Evolutionary conservation across 2,113 vertebrate species (phyloP).

Genomic region (Oryzias curvinotus): DNA sequence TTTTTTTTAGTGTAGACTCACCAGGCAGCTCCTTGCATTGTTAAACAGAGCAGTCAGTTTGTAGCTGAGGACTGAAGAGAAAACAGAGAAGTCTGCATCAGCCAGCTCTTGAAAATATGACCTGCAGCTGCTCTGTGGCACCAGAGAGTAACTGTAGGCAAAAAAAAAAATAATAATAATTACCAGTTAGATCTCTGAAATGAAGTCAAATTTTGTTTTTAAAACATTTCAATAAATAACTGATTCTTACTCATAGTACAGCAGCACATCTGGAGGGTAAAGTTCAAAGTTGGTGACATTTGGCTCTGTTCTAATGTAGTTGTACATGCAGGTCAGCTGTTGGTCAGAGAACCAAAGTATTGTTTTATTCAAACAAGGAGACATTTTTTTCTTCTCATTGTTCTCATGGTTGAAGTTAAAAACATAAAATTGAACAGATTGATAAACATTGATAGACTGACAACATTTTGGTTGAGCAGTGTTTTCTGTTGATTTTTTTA

Average conservation of each 20-base stretch:
- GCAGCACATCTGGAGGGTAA: conserved; percentile 69
- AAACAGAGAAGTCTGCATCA: conserved; percentile 66
- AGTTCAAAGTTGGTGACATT: conserved; percentile 39
- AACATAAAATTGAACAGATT: background rate
- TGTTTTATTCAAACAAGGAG: no score
- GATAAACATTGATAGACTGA: no score
- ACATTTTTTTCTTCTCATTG: no score
- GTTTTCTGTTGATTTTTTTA: no score
- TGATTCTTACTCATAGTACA: conserved; percentile 76
- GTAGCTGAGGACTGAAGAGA: conserved; percentile 64
- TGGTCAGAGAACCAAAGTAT: background rate
- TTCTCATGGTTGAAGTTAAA: background rate
- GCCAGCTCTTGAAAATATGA: conserved; percentile 67
- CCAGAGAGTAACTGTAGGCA: conserved; percentile 60
- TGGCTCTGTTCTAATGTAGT: conserved; percentile 46
- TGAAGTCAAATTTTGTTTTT: background rate
- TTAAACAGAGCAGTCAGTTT: conserved; percentile 45
- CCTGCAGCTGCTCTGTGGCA: conserved; percentile 58
- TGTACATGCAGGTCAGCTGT: conserved; percentile 80
- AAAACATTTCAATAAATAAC: background rate
- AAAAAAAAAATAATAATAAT: background rate
- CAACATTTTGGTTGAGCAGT: no score
- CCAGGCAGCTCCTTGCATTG: conserved; percentile 69
- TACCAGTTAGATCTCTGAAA: no score
- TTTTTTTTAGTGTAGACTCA: conserved; percentile 34